Evolutionary conservation across 2,888 invertebrate genomes (phyloP).

Genomic region (Coremacera marginata): DNA sequence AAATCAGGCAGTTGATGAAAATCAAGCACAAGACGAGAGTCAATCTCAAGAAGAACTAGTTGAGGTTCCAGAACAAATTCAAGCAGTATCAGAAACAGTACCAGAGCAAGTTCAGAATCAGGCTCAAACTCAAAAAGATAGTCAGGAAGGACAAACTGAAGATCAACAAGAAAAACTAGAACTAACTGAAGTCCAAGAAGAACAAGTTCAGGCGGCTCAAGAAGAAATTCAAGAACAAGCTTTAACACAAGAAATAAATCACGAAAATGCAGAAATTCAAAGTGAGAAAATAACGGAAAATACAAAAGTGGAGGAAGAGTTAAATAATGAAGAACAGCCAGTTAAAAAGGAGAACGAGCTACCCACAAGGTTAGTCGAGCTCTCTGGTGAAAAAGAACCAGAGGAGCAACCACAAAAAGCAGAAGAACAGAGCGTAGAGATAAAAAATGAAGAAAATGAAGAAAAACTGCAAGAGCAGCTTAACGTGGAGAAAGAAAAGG

Average conservation of each 20-base stretch:
- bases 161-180: neutral
- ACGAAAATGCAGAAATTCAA: too few relatives aligned
- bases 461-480: too few relatives aligned
- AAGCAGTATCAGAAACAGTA: too few relatives aligned
- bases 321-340: too few relatives aligned
- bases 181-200: neutral
- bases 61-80: neutral
- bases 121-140: too few relatives aligned
- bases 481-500: slow-evolving; percentile 12
- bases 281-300: too few relatives aligned
- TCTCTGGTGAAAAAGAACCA: neutral
- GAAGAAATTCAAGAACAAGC: neutral
- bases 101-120: too few relatives aligned
- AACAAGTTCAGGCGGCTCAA: neutral
- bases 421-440: neutral
- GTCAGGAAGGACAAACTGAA: too few relatives aligned
- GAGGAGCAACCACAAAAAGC: slow-evolving; percentile 5
- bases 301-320: too few relatives aligned
- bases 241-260: too few relatives aligned
- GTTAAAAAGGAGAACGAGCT: neutral
- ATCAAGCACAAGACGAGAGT: slow-evolving; percentile 1
- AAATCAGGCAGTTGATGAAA: slow-evolving; percentile 30
- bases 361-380: too few relatives aligned
- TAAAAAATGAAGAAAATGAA: slow-evolving; percentile 10
- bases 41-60: neutral